Conservation (phyloP, 2,888 invertebrate genomes). For the Druceiella hillmani region DNA sequence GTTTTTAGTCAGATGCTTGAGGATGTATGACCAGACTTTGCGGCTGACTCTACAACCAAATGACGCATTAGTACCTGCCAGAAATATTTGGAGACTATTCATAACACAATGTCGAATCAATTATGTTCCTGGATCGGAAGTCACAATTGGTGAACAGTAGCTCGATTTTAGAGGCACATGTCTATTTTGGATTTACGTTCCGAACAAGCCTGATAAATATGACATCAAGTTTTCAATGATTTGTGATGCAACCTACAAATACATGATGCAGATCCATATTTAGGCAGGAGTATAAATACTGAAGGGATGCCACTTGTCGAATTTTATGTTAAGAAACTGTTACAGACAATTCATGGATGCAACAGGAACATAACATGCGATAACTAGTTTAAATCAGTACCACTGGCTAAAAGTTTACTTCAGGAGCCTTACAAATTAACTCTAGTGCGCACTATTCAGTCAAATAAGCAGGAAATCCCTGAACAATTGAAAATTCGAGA, state of each 20-base stretch:
- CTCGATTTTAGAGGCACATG: background rate
- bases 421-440: constrained; percentile 1
- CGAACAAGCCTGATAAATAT: background rate
- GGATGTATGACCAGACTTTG: too few relatives aligned
- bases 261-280: background rate
- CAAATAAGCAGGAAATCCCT: constrained; percentile 12
- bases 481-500: background rate
- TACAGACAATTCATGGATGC: background rate
- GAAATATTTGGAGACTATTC: too few relatives aligned
- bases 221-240: background rate
- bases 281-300: constrained; percentile 1
- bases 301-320: too few relatives aligned
- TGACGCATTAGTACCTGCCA: too few relatives aligned
- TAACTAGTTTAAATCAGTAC: constrained; percentile 13
- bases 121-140: too few relatives aligned
- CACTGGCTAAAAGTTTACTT: constrained; percentile 12
- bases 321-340: background rate
- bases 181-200: constrained; percentile 1
- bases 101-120: too few relatives aligned
- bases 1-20: too few relatives aligned
- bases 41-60: too few relatives aligned
- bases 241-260: background rate
- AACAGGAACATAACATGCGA: constrained; percentile 6
- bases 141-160: too few relatives aligned
- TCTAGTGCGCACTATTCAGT: background rate